Conservation (phyloP, 2,113 vertebrate genomes). For the Hippopotamus amphibius region DNA sequence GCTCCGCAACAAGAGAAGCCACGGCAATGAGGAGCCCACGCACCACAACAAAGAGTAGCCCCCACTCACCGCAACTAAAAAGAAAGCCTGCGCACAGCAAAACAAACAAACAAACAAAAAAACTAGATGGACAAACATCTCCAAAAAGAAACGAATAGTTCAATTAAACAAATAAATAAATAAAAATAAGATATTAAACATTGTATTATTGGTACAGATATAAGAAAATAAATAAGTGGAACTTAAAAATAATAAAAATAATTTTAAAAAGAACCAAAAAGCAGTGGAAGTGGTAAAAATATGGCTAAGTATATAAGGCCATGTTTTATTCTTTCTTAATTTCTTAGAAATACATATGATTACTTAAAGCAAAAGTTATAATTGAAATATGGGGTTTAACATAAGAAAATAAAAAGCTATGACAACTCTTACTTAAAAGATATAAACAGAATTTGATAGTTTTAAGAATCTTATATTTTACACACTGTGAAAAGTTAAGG, state of each 20-base stretch:
- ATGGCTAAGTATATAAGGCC: background rate
- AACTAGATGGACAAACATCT: background rate
- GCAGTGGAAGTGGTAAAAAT: background rate
- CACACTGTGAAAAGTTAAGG: background rate
- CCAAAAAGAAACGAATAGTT: constrained; percentile 3
- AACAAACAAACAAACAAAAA: background rate
- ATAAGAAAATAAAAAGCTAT: background rate
- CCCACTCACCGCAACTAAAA: too few relatives aligned
- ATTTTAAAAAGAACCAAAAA: background rate
- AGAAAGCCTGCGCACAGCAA: too few relatives aligned
- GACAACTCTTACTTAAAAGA: background rate
- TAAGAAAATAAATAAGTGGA: background rate
- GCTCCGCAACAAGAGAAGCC: too few relatives aligned
- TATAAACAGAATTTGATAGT: background rate
- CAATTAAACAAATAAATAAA: background rate
- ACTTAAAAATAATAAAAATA: background rate
- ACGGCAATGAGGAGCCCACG: too few relatives aligned
- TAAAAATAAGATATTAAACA: background rate
- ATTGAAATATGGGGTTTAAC: background rate
- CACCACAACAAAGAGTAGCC: too few relatives aligned
- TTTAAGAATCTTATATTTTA: background rate
- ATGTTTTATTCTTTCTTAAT: background rate
- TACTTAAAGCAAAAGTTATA: background rate
- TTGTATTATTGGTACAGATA: background rate
- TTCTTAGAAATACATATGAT: background rate